Base-by-base conservation (phyloP, 1,140 invertebrate species). In the Lepidurus apus region DNA sequence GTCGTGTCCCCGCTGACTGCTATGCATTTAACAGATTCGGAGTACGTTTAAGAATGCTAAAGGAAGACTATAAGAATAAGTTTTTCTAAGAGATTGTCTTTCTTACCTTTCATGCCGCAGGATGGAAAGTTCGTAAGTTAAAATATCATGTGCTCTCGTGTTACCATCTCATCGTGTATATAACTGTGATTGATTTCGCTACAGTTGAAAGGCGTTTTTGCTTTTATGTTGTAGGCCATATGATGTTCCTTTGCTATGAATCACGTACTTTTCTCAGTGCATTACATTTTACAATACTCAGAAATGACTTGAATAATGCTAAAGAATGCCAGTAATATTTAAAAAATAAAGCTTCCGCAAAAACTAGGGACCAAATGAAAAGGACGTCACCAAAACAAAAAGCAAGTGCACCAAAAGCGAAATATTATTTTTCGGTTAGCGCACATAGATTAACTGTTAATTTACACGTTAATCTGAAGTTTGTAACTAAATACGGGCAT, bases 21-120 rank as follows among this genome's bases (percentile, higher is more conserved):
- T 17, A 24, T 79, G 78, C 73, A 79, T 34, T 75, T 79, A 74
- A 79, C 78, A 17, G 78, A 79, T 43, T 79, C 78, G 73, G 78
- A 79, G 17, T 79, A 79, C 74, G 78, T 79, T 47, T 79, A 45
- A 78, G 42, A 77, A 77, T 45, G 75, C 53, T 9, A n/a, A 47
- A 34, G 53, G 21, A 65, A 1, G 17, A 65, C n/a, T 65, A n/a
- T 21, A 65, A 21, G 21, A 65, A 65, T 13, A 21, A 21, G 17
- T 65, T 65, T n/a, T 65, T 65, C 21, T 65, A n/a, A 65, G 53
- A n/a, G 53, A 65, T 17, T 65, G 53, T 65, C 21, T 65, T 65
- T 65, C 21, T 65, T 17, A 65, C 53, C 17, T 65, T 65, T 65
- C 53, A 65, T 17, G 53, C 53, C 53, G 21, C 53, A 65, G 53